Evolutionary conservation across 2,888 invertebrate genomes (phyloP), one percentile per base, ranked within the genome.

Genomic region (Macrophya alboannulata): DNA sequence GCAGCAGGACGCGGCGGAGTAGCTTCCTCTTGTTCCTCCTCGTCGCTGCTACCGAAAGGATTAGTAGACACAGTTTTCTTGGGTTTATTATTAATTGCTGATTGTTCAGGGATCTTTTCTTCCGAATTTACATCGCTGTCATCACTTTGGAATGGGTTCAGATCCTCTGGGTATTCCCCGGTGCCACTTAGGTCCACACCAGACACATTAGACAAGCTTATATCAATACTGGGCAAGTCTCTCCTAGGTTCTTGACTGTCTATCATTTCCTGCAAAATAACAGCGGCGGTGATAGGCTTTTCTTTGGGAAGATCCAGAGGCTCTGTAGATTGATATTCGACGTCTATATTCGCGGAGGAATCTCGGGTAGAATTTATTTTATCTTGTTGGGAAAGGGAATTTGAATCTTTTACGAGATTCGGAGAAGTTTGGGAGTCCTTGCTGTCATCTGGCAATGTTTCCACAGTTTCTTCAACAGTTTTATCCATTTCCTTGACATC

Each of bases 141-240:
- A 85, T 97, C 97, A 88, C 96, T 96, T 55, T 95, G 96, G 94
- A 98, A 98, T 6, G 98, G 98, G 95, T 98, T 98, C 87, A 98
- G 94, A 91, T 97, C 96, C 87, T 96, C 96, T 0, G 98, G 98
- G 94, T 98, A 98, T 77, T 90, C 87, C 15, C 87, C 82, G 76
- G 89, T 88, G 31, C 85, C 87, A 85, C 89, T 89, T 79, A 90
- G 76, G 86, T 90, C 89, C 25, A 89, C 86, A 37, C 87, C 88
- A 40, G 85, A 72, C 4, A 86, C 86, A 17, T 86, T 88, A 15
- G 86, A 85, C n/a, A 89, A 55, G 15, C 85, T 88, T 0, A 76
- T 85, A 31, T 86, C 86, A 21, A 86, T 43, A 31, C 55, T 77
- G 43, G 59, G 10, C 3, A 62, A 17, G 59, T 51, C 77, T 15